Evolutionary conservation across 2,888 invertebrate genomes (phyloP).

Genomic region (Chalcosyrphus nemorum): DNA sequence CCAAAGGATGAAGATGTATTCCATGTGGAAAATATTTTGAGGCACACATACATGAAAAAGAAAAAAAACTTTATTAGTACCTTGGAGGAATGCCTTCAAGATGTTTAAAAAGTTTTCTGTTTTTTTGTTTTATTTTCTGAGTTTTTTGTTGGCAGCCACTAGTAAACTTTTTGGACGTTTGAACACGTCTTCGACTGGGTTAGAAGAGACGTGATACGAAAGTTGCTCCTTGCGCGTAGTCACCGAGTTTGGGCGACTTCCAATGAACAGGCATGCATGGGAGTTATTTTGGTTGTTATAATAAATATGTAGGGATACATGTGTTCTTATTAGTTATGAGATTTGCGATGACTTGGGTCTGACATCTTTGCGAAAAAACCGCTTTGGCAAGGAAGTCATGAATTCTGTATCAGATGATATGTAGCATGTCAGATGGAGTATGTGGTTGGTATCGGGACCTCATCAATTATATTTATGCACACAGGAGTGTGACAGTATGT

Average conservation of each 20-base stretch:
- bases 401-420: conserved; percentile 2
- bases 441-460: not conserved
- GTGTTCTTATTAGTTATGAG: conserved; percentile 4
- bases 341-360: conserved; percentile 20
- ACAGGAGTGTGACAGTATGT: not conserved
- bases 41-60: conserved; percentile 13
- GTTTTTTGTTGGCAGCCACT: conserved; percentile 34
- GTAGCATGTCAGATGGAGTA: not conserved
- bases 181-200: conserved; percentile 58
- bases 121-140: not conserved
- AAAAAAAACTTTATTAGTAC: conserved; percentile 25
- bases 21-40: conserved; percentile 37
- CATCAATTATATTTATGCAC: not conserved
- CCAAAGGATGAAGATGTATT: conserved; percentile 18
- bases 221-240: not conserved
- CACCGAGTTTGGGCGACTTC: not conserved
- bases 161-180: conserved; percentile 58
- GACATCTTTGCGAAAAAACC: not conserved
- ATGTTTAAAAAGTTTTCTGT: conserved; percentile 33
- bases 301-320: not conserved
- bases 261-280: not conserved
- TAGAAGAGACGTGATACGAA: conserved; percentile 32
- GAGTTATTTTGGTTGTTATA: not conserved
- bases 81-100: conserved; percentile 45
- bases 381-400: not conserved